Base-by-base conservation (phyloP, 2,888 invertebrate genomes). In the Coecobrya sp. region DNA sequence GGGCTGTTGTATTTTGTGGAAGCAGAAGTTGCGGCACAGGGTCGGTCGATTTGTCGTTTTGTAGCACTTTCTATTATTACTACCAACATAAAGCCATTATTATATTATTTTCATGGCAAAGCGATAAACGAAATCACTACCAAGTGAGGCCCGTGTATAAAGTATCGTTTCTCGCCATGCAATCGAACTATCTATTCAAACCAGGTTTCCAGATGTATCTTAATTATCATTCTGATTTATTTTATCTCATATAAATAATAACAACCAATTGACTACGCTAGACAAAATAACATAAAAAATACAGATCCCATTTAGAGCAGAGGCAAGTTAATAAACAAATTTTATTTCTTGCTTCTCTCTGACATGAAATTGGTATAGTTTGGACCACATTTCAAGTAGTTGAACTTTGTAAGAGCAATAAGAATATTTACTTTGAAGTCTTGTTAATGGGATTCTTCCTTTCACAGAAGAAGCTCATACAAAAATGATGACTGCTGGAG, bases 161-260 rank as follows among this genome's bases (percentile, higher is more conserved):
- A 8, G 59, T 59, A 22, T 7, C 59, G 19, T 19, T 11, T 76
- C n/a, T 45, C 4, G 49, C 1, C 82, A 36, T 16, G 59, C 30
- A 59, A 82, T 30, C 30, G 25, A 76, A 27, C 76, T 49, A 45
- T 25, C 25, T 13, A 87, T 76, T 42, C 87, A 45, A 81, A 19
- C 30, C 81, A 76, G 76, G 86, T 87, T 87, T 87, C 86, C 70
- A 76, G 76, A 88, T 88, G 88, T 88, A 88, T 88, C 88, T 88
- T 88, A 88, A 87, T 81, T 88, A 81, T 81, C 65, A 88, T 81
- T 62, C 81, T 88, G 88, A 88, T 88, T 88, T 88, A 81, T 81
- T 87, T 82, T 62, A 59, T 42, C 45, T 62, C 59, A 59, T 19
- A 25, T 22, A 22, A 3, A 82, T 13, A 59, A 19, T 16, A 4